Conservation (phyloP, 1,140 invertebrate genomes). For the Paralvinella palmiformis region DNA sequence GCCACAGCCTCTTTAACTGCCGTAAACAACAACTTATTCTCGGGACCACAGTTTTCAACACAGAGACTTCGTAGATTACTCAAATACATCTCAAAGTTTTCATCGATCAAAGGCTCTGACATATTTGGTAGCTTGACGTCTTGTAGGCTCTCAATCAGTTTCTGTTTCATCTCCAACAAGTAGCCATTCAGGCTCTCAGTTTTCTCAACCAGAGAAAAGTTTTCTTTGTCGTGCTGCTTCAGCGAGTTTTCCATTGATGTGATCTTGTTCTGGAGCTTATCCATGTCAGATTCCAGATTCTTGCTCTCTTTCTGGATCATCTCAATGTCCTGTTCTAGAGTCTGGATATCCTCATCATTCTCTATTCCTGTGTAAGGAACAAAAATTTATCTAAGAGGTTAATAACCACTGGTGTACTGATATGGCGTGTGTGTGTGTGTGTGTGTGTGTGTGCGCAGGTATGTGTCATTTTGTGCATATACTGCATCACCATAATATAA, state of each 20-base stretch:
- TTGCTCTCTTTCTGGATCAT: conserved; percentile 2
- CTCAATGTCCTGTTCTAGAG: conserved; percentile 14
- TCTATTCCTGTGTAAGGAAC: background rate
- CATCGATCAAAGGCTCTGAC: background rate
- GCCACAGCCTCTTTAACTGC: background rate
- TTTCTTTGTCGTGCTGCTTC: background rate
- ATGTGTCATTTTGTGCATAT: too few relatives aligned
- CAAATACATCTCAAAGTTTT: background rate
- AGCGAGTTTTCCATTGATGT: conserved; percentile 3
- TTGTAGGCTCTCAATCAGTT: background rate
- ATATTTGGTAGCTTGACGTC: background rate
- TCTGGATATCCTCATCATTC: conserved; percentile 17
- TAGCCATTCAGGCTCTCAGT: background rate
- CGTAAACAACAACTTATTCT: background rate
- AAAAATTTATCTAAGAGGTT: background rate
- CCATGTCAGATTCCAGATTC: conserved; percentile 7
- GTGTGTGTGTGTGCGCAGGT: background rate
- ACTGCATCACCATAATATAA: too few relatives aligned
- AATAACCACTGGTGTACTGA: background rate
- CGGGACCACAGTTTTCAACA: background rate
- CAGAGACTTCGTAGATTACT: background rate
- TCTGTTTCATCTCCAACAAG: background rate
- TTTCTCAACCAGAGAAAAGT: background rate
- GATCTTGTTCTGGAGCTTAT: conserved; percentile 5
- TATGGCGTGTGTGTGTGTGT: too few relatives aligned